Conservation (phyloP, 1,140 invertebrate genomes). For the Amphibalanus amphitrite region DNA sequence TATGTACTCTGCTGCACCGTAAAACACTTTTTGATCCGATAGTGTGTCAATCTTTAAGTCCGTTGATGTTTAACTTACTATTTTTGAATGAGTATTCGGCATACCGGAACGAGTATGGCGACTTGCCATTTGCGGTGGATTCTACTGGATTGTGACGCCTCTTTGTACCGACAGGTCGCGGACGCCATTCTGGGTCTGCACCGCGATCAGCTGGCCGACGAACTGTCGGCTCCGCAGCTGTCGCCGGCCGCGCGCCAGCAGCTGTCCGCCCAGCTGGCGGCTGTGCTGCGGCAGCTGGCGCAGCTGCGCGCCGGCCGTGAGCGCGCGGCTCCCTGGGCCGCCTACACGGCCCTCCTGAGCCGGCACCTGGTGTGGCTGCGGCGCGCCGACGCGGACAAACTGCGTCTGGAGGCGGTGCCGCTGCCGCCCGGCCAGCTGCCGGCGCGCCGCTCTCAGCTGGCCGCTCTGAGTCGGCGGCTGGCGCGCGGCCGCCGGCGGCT, state of each 20-base stretch:
- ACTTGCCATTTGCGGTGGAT: no score
- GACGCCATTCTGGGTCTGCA: background rate
- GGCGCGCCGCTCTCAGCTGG: background rate
- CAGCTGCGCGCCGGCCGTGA: background rate
- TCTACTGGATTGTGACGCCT: no score
- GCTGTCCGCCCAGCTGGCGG: background rate
- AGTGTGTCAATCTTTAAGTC: no score
- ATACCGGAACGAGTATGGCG: no score
- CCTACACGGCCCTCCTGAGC: background rate
- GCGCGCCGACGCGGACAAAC: background rate
- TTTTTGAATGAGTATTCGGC: no score
- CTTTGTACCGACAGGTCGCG: background rate
- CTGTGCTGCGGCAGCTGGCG: background rate
- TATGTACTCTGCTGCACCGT: no score
- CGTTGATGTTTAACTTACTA: no score
- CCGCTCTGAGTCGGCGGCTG: background rate
- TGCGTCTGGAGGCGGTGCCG: background rate
- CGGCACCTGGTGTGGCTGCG: background rate
- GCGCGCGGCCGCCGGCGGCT: background rate
- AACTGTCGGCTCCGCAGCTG: constrained; percentile 11
- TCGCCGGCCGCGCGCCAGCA: background rate
- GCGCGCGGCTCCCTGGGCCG: background rate
- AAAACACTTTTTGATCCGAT: no score
- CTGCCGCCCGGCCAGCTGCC: background rate
- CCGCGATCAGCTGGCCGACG: background rate